Base-by-base conservation (phyloP, 2,888 invertebrate species). In the Acleris cristana region DNA sequence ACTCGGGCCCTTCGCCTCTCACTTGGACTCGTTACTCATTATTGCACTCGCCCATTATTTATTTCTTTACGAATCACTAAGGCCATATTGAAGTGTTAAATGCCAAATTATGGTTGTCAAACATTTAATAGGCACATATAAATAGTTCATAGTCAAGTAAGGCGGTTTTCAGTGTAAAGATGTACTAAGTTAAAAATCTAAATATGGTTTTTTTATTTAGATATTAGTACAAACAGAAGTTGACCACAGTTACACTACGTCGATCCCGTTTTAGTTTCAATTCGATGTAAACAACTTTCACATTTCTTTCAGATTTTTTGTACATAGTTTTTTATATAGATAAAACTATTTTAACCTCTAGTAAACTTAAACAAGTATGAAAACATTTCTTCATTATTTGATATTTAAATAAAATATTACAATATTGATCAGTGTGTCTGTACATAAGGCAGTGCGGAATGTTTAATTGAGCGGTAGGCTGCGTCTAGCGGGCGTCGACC, bases 401-500 rank as follows among this genome's bases (percentile, higher is more conserved):
- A 40, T 14, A 40, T 14, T 40, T 0, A 40, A n/a, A n/a, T n/a
- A 48, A 48, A n/a, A 18, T 16, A 48, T n/a, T n/a, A 48, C 16
- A 48, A 48, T 48, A 48, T 48, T 48, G 58, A 58, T 45, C 56
- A 40, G 40, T 14, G 18, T 48, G n/a, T 48, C 10, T 16, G 77
- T 80, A 80, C 79, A 60, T 55, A 65, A 82, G 81, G 83, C 80
- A 81, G 85, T 86, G 87, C 83, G 83, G 86, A 86, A 87, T 86
- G 86, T 87, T 87, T 89, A 89, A 90, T 89, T 90, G 90, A 89
- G 87, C 82, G 81, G 85, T 81, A 79, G 88, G 85, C 90, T 88
- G 90, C 89, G 86, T 92, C 91, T 90, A 91, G 90, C 85, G 91
- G 87, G 72, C 90, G 80, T 83, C 85, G 89, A 90, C 89, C 90